Conservation (phyloP, 2,797 vertebrate species). For the Neopelma chrysocephalum region DNA sequence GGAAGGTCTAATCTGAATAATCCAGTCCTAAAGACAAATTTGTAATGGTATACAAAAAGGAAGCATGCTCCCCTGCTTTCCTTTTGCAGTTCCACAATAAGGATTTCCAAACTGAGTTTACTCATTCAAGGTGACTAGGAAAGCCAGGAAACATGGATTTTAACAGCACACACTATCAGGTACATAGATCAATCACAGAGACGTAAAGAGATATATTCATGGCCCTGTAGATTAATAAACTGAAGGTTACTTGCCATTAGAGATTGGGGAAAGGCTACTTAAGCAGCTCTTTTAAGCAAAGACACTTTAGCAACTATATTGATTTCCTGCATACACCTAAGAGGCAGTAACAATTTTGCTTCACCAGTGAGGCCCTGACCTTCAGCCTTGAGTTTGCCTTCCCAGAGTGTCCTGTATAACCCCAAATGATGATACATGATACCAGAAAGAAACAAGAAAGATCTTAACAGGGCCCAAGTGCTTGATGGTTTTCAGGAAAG, state of each 20-base stretch:
- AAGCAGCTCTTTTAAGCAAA: conserved; percentile 18
- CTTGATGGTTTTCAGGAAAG: not conserved
- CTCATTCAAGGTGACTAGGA: not conserved
- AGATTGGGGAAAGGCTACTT: not conserved
- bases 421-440: conserved; percentile 2
- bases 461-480: not conserved
- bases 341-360: conserved; percentile 1
- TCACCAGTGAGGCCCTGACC: not conserved
- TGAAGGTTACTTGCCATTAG: conserved; percentile 7
- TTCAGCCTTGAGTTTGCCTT: conserved; percentile 1
- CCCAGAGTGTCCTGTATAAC: not conserved
- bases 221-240: conserved; percentile 31
- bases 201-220: not conserved
- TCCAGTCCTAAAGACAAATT: not conserved
- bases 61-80: not conserved
- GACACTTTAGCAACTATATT: conserved; percentile 18
- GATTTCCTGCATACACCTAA: conserved; percentile 2
- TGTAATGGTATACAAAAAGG: not conserved
- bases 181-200: not conserved
- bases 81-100: not conserved
- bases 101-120: not conserved
- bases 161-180: not conserved
- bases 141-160: not conserved
- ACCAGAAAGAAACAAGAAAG: not conserved
- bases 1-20: not conserved